Conservation (phyloP, 2,797 vertebrate species). For the Danio albolineatus region DNA sequence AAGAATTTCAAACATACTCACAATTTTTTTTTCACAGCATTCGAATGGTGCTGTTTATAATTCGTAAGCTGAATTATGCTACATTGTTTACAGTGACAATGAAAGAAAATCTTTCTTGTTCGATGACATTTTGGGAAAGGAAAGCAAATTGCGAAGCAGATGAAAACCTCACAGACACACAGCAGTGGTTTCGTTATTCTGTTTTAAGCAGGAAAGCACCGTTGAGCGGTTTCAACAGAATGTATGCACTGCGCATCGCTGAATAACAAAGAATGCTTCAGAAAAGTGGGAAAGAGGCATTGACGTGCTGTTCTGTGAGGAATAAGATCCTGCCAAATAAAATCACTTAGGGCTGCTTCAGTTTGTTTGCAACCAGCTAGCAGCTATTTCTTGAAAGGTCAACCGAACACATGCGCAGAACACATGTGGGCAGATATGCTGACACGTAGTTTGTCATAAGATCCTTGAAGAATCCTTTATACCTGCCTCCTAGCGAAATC, state of each 20-base stretch:
- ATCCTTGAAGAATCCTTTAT: conserved; percentile 42
- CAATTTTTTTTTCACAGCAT: background rate
- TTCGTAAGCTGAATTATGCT: background rate
- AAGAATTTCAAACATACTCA: background rate
- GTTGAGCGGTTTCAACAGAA: conserved; percentile 1
- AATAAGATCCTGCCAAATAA: conserved; percentile 51
- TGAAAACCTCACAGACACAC: background rate
- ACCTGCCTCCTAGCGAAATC: conserved; percentile 18
- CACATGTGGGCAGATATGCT: conserved; percentile 41
- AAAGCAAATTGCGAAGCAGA: background rate
- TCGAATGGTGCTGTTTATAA: background rate
- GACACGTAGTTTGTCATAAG: conserved; percentile 45
- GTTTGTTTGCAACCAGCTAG: conserved; percentile 49
- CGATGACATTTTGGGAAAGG: background rate
- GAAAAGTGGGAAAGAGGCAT: conserved; percentile 29
- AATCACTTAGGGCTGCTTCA: conserved; percentile 48
- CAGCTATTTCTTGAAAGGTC: conserved; percentile 57
- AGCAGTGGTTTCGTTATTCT: background rate
- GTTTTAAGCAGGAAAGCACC: background rate
- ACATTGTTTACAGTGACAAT: background rate
- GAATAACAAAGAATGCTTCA: conserved; percentile 39
- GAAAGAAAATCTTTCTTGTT: background rate
- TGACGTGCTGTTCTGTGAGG: conserved; percentile 28
- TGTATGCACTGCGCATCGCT: conserved; percentile 20
- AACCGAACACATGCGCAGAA: conserved; percentile 46